These are phyloP conservation scores for Tinamus guttatus DNA, from an alignment of 2,113 vertebrate genomes.

Conservation along the genomic window DNA sequence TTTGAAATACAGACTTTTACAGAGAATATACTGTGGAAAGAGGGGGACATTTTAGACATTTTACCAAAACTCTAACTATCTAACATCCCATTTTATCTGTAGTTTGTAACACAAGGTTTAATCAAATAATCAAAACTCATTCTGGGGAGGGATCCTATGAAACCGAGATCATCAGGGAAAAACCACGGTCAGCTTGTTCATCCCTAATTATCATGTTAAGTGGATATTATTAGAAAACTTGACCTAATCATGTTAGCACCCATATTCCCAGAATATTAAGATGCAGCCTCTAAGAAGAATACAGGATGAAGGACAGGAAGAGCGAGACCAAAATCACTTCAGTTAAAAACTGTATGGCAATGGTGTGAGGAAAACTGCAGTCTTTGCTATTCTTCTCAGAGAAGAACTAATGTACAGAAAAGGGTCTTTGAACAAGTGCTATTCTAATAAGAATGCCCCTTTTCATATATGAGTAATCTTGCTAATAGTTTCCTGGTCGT, in stretches of 20 bases:
- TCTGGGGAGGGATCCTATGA: neutral
- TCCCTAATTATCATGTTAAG: constrained; percentile 16
- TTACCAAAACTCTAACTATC: neutral
- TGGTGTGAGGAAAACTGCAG: neutral
- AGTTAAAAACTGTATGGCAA: neutral
- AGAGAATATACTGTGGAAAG: neutral
- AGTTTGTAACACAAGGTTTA: neutral
- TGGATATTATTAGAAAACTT: neutral
- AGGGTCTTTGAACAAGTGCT: neutral
- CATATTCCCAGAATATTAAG: neutral
- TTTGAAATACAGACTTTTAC: neutral
- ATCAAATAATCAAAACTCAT: neutral
- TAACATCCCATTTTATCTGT: neutral
- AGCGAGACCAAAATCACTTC: neutral
- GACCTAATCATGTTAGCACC: neutral
- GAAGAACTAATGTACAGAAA: neutral
- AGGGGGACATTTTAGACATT: constrained; percentile 13
- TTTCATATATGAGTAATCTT: neutral
- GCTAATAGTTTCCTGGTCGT: constrained; percentile 41
- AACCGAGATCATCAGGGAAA: constrained; percentile 20
- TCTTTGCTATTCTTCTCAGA: neutral
- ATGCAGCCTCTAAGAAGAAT: neutral
- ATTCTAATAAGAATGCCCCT: neutral
- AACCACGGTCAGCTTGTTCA: neutral
- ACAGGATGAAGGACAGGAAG: neutral